These are phyloP conservation scores for Carlito syrichta DNA, from an alignment of 2,113 vertebrate species.

Conservation along the genomic window DNA sequence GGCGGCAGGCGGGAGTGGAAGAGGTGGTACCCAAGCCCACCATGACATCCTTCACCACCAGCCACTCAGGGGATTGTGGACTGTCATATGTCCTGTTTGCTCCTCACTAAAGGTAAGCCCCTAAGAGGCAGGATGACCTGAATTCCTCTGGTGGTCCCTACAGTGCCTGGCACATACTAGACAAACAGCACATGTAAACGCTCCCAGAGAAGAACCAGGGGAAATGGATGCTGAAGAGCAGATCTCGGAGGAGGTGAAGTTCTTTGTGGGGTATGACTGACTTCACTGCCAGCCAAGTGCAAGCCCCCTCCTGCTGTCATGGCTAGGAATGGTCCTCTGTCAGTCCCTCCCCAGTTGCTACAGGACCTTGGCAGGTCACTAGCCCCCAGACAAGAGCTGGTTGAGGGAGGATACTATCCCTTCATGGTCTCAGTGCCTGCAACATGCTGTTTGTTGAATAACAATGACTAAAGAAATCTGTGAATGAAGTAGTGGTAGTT, in stretches of 20 bases:
- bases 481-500: background rate
- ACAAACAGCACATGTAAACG: background rate
- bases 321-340: background rate
- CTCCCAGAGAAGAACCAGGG: background rate
- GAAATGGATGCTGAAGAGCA: background rate
- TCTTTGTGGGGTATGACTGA: fast-evolving
- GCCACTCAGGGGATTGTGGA: fast-evolving
- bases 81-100: background rate
- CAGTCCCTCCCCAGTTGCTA: background rate
- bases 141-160: background rate
- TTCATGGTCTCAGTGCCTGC: background rate
- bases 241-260: too few species aligned
- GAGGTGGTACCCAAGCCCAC: fast-evolving
- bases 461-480: background rate
- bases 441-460: background rate
- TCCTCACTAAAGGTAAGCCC: background rate
- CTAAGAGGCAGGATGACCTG: background rate
- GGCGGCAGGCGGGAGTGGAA: background rate
- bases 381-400: background rate
- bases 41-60: background rate
- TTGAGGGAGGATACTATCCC: background rate
- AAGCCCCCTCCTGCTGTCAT: background rate
- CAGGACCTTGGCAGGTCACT: background rate
- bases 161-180: background rate
- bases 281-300: background rate